A percentile compares a stretch with the other conserved stretches of the same genome.
phyloP scores from a whole-genome alignment of 2,113 vertebrate genomes.

The Lepisosteus osseus region DNA sequence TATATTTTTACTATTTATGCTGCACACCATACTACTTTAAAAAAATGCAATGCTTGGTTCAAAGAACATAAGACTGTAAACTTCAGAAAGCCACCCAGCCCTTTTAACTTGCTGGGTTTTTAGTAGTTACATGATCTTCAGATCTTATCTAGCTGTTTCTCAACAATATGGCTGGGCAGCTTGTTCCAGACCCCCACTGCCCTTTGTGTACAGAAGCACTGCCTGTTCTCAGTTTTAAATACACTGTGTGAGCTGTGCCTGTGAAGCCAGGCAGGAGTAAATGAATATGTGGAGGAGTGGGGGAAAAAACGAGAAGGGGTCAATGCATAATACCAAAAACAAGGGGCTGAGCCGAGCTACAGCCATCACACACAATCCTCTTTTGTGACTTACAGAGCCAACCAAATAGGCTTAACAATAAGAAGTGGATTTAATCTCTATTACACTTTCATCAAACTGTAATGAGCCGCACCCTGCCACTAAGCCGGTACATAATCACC shows the following conservation, averaged over 20 bases:
- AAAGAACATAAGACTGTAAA: too few relatives aligned
- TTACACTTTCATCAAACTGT: conserved; percentile 47
- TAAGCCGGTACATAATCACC: conserved; percentile 41
- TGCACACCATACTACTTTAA: too few relatives aligned
- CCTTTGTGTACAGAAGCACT: too few relatives aligned
- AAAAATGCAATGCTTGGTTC: too few relatives aligned
- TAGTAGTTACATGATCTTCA: too few relatives aligned
- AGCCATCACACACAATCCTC: conserved; percentile 18
- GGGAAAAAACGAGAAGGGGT: not conserved
- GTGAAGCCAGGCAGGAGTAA: not conserved
- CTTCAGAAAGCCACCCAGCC: too few relatives aligned
- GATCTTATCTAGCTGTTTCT: too few relatives aligned
- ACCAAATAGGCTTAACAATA: conserved; percentile 34
- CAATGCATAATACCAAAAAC: not conserved
- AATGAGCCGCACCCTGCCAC: conserved; percentile 41
- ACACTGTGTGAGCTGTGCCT: not conserved
- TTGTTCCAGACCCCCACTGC: too few relatives aligned
- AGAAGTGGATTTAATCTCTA: conserved; percentile 41
- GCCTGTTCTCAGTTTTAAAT: too few relatives aligned
- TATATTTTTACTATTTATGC: too few relatives aligned
- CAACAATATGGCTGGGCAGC: too few relatives aligned
- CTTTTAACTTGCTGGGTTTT: too few relatives aligned
- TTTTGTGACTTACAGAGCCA: conserved; percentile 15
- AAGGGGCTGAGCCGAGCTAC: not conserved
- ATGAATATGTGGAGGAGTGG: not conserved